Conservation (phyloP, 1,140 invertebrate species). For the Druon quercuslanigerum region DNA sequence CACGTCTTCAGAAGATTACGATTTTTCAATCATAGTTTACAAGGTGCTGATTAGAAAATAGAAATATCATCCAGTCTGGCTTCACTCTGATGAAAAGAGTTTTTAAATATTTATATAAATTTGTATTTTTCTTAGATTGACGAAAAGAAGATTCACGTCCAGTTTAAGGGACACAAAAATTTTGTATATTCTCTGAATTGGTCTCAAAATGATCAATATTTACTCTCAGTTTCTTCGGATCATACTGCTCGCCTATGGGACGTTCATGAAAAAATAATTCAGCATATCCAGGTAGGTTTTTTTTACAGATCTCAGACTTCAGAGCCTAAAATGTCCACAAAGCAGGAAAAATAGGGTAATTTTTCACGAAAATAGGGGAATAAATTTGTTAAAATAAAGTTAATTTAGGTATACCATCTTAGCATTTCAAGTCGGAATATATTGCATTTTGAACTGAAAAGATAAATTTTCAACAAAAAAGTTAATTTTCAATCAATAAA, state of each 20-base stretch:
- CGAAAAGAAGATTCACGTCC: constrained; percentile 57
- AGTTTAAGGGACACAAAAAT: constrained; percentile 76
- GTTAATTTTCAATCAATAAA: too few relatives aligned
- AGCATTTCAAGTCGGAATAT: too few relatives aligned
- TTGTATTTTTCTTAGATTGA: constrained; percentile 55
- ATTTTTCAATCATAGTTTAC: constrained; percentile 72
- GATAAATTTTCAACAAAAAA: too few relatives aligned
- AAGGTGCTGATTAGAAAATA: constrained; percentile 60
- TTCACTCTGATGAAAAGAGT: not conserved
- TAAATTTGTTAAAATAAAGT: too few relatives aligned
- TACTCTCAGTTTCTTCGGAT: constrained; percentile 81
- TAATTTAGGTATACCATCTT: too few relatives aligned
- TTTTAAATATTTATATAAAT: constrained; percentile 13
- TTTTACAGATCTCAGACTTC: not conserved
- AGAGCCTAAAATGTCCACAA: too few relatives aligned
- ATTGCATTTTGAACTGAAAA: too few relatives aligned
- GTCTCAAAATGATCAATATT: constrained; percentile 76
- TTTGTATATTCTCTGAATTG: constrained; percentile 81
- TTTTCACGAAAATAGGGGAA: too few relatives aligned
- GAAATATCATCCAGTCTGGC: not conserved
- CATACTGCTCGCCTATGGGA: constrained; percentile 79
- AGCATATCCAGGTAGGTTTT: constrained; percentile 63
- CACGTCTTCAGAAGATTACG: constrained; percentile 73
- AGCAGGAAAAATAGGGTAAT: too few relatives aligned
- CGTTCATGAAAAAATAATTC: constrained; percentile 70